Conservation (phyloP, 2,797 vertebrate genomes). For the Pangasius larnaudii region DNA sequence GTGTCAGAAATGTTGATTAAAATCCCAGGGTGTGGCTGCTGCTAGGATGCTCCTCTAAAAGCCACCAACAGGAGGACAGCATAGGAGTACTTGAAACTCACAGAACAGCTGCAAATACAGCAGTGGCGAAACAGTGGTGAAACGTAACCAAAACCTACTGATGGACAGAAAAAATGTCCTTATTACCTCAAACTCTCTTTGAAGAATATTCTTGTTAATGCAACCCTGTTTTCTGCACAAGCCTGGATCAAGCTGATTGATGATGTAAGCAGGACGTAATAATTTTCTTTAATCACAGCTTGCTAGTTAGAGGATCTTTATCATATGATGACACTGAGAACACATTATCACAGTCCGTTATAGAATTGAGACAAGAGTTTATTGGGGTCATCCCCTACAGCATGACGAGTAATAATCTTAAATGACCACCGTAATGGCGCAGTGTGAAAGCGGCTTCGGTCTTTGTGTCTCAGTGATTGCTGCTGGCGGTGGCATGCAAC, state of each 20-base stretch:
- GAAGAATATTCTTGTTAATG: slow-evolving; percentile 20
- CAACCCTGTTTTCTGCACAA: not conserved
- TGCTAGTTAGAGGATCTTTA: slow-evolving; percentile 17
- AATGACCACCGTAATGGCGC: not conserved
- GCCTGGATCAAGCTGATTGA: not conserved
- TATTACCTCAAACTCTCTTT: slow-evolving; percentile 3
- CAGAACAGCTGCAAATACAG: not conserved
- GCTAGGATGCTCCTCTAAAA: not conserved
- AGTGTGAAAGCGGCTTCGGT: not conserved
- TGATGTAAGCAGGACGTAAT: slow-evolving; percentile 4
- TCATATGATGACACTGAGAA: slow-evolving; percentile 15
- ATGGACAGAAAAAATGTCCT: not conserved
- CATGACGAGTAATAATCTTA: slow-evolving; percentile 16
- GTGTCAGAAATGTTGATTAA: not conserved
- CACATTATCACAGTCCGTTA: slow-evolving; percentile 1
- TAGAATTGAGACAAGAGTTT: slow-evolving; percentile 13
- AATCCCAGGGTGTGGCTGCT: not conserved
- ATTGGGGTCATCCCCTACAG: slow-evolving; percentile 16
- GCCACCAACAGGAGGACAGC: not conserved
- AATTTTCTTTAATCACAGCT: slow-evolving; percentile 18
- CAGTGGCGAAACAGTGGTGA: not conserved
- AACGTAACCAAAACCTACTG: not conserved
- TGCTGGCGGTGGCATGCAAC: not conserved
- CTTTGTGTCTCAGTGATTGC: not conserved
- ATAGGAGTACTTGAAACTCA: not conserved